Base-by-base conservation (phyloP, 2,113 vertebrate genomes). In the Podarcis raffonei region DNA sequence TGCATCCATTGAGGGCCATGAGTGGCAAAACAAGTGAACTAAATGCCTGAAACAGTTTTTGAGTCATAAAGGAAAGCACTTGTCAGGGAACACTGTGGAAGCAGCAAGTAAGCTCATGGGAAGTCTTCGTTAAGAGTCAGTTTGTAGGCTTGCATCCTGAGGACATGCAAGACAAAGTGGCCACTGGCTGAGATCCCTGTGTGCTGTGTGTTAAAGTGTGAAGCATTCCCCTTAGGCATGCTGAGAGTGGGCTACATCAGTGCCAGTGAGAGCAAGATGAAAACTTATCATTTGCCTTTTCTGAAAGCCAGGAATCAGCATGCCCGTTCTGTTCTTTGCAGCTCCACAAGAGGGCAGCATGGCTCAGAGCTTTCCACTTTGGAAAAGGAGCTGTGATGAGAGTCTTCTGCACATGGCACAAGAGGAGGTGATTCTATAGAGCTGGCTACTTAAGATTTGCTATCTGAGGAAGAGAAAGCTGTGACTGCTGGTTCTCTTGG, bases 361-460 rank as follows among this genome's bases (percentile, higher is more conserved):
- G 83, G 35, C 37, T 42, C 32, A 13, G 42, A 74, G 4, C 81
- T 89, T 90, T 57, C 78, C 68, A 83, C 91, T 82, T 88, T 69
- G 4, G 71, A 83, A 81, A 91, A 35, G 48, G 69, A 62, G 20
- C 79, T 53, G 35, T 32, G 20, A 9, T 77, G 35, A 82, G 16
- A 4, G 12, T 85, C 30, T 3, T 7, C 32, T 74, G 18, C 13
- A 39, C 53, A 48, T 83, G 71, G 57, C 57, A 79, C 62, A 23
- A 78, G n/a, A 81, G 22, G 32, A 39, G 74, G 69, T 53, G 22
- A 6, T 42, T 39, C 27, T 57, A 35, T 35, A 57, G 37, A 71
- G 66, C 42, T 83, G 48, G 5, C 15, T 42, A 53, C 37, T 71
- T 39, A 71, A 7, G 22, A 30, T 65, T 71, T 68, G 74, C 27